Evolutionary conservation across 2,113 vertebrate species (phyloP), one percentile per base, ranked within the genome.

Genomic region (Oncorhynchus mykiss): DNA sequence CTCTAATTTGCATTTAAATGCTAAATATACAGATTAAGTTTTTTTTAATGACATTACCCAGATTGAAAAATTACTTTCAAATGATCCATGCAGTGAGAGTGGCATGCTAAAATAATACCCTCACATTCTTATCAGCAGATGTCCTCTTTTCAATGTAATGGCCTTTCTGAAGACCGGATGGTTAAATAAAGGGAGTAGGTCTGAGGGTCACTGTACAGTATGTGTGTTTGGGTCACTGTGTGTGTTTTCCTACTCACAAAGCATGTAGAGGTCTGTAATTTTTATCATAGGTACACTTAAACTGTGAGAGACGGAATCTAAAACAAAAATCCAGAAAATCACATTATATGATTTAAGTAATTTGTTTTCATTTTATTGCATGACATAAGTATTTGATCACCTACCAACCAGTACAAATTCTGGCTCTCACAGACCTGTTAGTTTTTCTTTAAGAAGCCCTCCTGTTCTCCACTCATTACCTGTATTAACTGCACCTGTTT

Each of bases 41-140:
- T 79, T 57, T 78, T 75, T 85, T 69, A 31, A 77, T 68, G 78
- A 67, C 67, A 45, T 81, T 81, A 79, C 78, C 11, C 60, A 57
- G 67, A 88, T 73, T 84, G 74, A 29, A 69, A 76, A 64, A 72
- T 78, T 78, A 72, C 67, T 20, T 67, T 34, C 67, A 68, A 34
- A 16, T 83, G 69, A 80, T 81, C 72, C 85, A 25, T 27, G 51
- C 51, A 54, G 16, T 54, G 51, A 79, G 31, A 69, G 20, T 62
- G 48, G 49, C 77, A 69, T 57, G 39, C 68, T 71, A 71, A 22
- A 34, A 14, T 45, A 74, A 79, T 3, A 13, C 14, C 29, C n/a
- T 48, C 27, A 39, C 67, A 24, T 51, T 51, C 45, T 34, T 4
- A 45, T 71, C 70, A 59, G 69, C 69, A 51, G 22, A 27, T 54